Percentiles rank a stretch among this genome's conserved stretches.
phyloP scores from a whole-genome alignment of 64 coral and sea anemone species.

The Trachythela sp. region DNA sequence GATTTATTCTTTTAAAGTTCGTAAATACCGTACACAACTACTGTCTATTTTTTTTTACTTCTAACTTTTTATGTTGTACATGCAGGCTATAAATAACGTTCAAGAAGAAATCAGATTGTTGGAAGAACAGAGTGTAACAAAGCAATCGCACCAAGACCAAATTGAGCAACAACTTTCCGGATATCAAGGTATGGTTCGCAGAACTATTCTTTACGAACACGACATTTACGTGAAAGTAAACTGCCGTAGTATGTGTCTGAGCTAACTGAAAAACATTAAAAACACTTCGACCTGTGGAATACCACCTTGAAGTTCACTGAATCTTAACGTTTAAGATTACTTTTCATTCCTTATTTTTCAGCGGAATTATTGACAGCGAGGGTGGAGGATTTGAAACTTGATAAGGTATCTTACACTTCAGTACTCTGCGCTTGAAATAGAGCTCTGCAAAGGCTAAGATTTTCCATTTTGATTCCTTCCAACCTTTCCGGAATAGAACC shows the following conservation, averaged over 20 bases:
- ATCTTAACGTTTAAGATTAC: too few relatives aligned
- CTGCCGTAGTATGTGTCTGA: too few relatives aligned
- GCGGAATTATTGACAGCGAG: slow-evolving; percentile 53
- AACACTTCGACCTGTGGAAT: not conserved
- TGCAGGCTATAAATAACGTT: not conserved
- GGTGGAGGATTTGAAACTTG: slow-evolving; percentile 71
- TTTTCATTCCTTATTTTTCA: not conserved
- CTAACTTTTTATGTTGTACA: not conserved
- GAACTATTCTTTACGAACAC: not conserved
- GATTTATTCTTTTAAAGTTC: not conserved
- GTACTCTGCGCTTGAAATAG: not conserved
- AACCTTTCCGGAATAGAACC: too few relatives aligned
- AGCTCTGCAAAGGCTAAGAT: too few relatives aligned
- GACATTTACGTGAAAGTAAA: too few relatives aligned
- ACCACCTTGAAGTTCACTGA: too few relatives aligned
- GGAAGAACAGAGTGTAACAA: slow-evolving; percentile 54
- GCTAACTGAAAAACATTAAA: too few relatives aligned
- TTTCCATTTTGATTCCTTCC: too few relatives aligned
- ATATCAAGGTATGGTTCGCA: not conserved
- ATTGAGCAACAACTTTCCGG: slow-evolving; percentile 59
- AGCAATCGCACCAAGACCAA: slow-evolving; percentile 41
- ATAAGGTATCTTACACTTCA: slow-evolving; percentile 63
- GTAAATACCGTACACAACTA: not conserved
- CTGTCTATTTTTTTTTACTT: not conserved
- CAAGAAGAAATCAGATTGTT: slow-evolving; percentile 18